These are phyloP conservation scores for Oncorhynchus nerka DNA, from an alignment of 2,113 vertebrate genomes.

Conservation along the genomic window DNA sequence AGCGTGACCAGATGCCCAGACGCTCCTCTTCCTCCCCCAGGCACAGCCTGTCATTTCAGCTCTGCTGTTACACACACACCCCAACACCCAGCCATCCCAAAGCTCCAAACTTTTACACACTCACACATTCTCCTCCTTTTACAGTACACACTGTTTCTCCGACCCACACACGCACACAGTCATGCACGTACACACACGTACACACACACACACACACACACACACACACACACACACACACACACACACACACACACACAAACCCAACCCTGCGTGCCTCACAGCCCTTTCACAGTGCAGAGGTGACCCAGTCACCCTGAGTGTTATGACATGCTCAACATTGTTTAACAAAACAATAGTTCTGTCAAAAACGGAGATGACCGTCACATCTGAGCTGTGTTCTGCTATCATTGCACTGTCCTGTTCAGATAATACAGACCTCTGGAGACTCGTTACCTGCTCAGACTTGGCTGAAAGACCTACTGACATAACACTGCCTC, in stretches of 20 bases:
- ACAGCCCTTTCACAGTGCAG: conserved; percentile 21
- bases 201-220: conserved; percentile 10
- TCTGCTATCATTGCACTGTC: background rate
- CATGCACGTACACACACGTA: no score
- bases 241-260: conserved; percentile 2
- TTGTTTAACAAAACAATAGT: background rate
- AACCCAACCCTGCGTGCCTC: background rate
- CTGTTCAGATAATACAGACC: background rate
- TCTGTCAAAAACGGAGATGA: background rate
- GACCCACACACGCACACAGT: conserved; percentile 12
- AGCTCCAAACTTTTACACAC: conserved; percentile 24
- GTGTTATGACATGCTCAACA: conserved; percentile 7
- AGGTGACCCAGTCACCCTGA: conserved; percentile 40
- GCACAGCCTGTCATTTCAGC: conserved; percentile 42
- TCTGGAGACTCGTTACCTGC: background rate
- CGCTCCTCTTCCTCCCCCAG: conserved; percentile 5
- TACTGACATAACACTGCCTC: conserved; percentile 33
- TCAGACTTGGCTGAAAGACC: background rate
- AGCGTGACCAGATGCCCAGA: background rate
- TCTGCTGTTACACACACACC: conserved; percentile 9
- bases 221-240: background rate
- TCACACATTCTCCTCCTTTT: background rate
- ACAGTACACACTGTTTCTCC: background rate
- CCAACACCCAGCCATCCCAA: background rate
- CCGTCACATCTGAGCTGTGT: background rate